Conservation (phyloP, 2,113 vertebrate species). For the Australoheros scitulus region DNA sequence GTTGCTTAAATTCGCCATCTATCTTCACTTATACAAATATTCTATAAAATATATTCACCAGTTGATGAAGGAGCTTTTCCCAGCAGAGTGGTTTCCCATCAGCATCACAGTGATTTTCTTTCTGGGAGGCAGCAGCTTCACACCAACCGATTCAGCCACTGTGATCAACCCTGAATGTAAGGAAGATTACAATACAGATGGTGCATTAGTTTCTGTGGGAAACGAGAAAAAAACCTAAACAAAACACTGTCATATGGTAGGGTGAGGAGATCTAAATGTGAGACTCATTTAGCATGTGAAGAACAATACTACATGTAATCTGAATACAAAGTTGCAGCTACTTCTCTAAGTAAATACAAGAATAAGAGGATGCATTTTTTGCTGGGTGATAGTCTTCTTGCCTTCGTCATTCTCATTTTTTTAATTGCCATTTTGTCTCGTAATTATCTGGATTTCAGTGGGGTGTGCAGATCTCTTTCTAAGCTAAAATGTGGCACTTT, state of each 20-base stretch:
- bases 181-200: background rate
- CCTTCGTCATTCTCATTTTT: background rate
- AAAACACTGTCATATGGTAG: background rate
- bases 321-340: background rate
- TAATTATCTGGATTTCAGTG: background rate
- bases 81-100: conserved; percentile 88
- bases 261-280: background rate
- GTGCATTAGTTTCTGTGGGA: background rate
- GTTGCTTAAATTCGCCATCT: background rate
- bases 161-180: conserved; percentile 76
- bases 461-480: background rate
- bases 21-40: background rate
- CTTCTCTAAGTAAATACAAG: too few relatives aligned
- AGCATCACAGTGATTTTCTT: conserved; percentile 87
- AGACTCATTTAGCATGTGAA: background rate
- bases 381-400: background rate
- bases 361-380: too few relatives aligned
- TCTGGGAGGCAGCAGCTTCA: conserved; percentile 81
- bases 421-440: background rate
- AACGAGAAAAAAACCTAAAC: background rate
- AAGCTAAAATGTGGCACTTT: background rate
- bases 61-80: conserved; percentile 88
- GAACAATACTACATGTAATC: background rate
- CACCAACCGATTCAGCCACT: conserved; percentile 79
- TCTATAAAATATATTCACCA: conserved; percentile 71